Conservation (phyloP, 2,888 invertebrate genomes). For the Philopedon plagiatum region DNA sequence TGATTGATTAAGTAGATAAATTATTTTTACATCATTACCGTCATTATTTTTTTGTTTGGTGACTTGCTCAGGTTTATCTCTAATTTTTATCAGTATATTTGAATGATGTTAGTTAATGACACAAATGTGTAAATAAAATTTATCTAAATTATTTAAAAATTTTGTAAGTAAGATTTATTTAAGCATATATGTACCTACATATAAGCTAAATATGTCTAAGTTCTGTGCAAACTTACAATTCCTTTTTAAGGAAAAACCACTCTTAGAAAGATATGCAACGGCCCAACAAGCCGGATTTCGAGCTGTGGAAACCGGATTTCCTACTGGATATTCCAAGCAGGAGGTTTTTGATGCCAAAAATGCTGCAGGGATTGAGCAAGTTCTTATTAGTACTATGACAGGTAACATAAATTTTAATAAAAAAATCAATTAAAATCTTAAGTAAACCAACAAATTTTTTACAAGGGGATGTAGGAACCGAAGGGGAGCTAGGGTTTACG, state of each 20-base stretch:
- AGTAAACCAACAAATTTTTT: not conserved
- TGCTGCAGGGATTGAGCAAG: slow-evolving; percentile 80
- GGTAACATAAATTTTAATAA: slow-evolving; percentile 68
- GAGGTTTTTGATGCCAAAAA: slow-evolving; percentile 80
- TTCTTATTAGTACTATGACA: slow-evolving; percentile 85
- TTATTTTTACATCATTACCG: too few species aligned
- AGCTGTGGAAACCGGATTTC: slow-evolving; percentile 90
- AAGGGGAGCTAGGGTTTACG: slow-evolving; percentile 86
- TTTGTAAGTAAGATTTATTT: too few species aligned
- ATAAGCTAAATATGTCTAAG: slow-evolving; percentile 68
- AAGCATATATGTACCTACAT: not conserved
- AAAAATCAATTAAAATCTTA: too few species aligned
- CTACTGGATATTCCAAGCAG: slow-evolving; percentile 77
- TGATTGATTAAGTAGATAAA: too few species aligned
- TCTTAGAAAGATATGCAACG: slow-evolving; percentile 80
- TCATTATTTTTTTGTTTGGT: too few species aligned
- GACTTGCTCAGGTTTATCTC: too few species aligned
- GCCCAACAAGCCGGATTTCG: slow-evolving; percentile 89
- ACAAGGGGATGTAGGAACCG: slow-evolving; percentile 78
- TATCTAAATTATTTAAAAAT: too few species aligned
- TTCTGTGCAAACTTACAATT: slow-evolving; percentile 92
- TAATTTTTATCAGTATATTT: too few species aligned
- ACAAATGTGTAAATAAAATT: too few species aligned
- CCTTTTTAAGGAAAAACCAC: slow-evolving; percentile 83
- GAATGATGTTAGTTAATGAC: too few species aligned